phyloP scores from a whole-genome alignment of 1,140 invertebrate genomes.

The Forficula auricularia region DNA sequence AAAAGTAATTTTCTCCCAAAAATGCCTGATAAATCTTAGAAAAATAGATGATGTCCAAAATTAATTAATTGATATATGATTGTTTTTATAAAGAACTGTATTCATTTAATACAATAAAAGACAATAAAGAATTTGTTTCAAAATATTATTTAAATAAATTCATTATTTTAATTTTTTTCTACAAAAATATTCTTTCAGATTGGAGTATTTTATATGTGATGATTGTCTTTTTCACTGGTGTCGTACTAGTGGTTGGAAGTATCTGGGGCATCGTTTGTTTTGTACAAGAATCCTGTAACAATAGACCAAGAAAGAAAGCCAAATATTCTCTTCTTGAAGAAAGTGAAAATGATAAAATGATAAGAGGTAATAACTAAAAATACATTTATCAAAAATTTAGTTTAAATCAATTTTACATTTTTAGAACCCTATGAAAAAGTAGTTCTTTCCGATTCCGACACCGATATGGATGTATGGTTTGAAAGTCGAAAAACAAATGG shows the following conservation, averaged over 20 bases:
- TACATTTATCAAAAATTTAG: not conserved
- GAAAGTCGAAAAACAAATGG: conserved; percentile 30
- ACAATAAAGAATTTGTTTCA: too few relatives aligned
- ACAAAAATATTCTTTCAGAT: conserved; percentile 31
- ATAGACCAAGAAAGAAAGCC: conserved; percentile 28
- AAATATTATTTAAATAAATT: too few relatives aligned
- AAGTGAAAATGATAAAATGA: conserved; percentile 31
- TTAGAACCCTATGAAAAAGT: conserved; percentile 26
- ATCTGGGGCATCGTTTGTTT: conserved; percentile 53
- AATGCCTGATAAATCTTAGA: too few relatives aligned
- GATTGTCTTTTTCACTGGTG: conserved; percentile 45
- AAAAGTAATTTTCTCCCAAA: too few relatives aligned
- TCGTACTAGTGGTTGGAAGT: conserved; percentile 41
- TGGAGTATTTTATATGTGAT: conserved; percentile 80
- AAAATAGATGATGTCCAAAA: too few relatives aligned
- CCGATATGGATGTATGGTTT: conserved; percentile 53
- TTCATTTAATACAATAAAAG: too few relatives aligned
- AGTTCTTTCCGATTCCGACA: conserved; percentile 51
- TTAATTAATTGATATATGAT: too few relatives aligned
- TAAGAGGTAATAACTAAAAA: conserved; percentile 21
- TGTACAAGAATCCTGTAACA: conserved; percentile 37
- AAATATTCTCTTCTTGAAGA: conserved; percentile 43
- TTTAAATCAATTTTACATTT: conserved; percentile 3
- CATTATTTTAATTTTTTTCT: too few relatives aligned
- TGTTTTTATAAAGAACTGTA: too few relatives aligned